These are phyloP conservation scores for Carcharodon carcharias DNA, from an alignment of 2,797 vertebrate species.

Conservation along the genomic window DNA sequence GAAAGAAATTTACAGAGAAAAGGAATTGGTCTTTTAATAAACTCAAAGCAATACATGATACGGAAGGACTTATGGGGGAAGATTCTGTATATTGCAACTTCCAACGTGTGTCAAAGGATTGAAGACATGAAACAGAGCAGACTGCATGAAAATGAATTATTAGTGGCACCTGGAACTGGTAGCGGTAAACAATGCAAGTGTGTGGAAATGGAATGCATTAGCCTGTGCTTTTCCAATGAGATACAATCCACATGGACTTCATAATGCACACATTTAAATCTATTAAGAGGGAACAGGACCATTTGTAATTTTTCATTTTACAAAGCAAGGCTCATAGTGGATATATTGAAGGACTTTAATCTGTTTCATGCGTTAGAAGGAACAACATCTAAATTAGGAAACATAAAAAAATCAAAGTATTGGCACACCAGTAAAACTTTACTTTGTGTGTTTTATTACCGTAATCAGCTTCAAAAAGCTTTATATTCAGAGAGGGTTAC, in stretches of 20 bases:
- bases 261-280: constrained; percentile 8
- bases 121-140: neutral
- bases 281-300: neutral
- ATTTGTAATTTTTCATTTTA: constrained; percentile 16
- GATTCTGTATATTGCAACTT: neutral
- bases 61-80: neutral
- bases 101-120: neutral
- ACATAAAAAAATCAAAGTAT: constrained; percentile 17
- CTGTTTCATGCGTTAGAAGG: neutral
- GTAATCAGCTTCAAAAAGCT: neutral
- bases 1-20: neutral
- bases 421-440: neutral
- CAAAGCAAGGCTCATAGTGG: neutral
- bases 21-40: neutral
- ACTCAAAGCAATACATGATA: neutral
- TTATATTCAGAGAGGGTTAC: neutral
- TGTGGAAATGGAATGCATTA: constrained; percentile 26
- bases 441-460: constrained; percentile 9
- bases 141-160: constrained; percentile 29
- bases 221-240: neutral
- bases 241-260: constrained; percentile 14
- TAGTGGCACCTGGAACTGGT: constrained; percentile 12
- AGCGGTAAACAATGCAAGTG: constrained; percentile 9
- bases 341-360: neutral
- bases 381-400: neutral